Base-by-base conservation (phyloP, 64 coral and sea anemone genomes). In the Actinia equina region DNA sequence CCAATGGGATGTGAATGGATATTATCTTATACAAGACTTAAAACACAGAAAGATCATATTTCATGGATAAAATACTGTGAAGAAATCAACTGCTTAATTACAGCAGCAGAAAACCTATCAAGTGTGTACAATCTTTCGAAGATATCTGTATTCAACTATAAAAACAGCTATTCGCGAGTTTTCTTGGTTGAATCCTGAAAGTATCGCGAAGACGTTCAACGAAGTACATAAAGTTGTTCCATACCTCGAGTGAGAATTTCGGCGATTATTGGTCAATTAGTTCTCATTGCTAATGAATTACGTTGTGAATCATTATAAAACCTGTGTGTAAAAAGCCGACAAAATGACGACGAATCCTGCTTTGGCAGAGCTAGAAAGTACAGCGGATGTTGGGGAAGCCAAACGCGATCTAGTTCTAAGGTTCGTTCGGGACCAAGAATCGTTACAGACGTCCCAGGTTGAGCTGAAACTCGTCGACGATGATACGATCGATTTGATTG, bases 391-490 rank as follows among this genome's bases (percentile, higher is more conserved):
- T 46, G 15, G n/a, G 7, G 69, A 90, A 60, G 97, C 97, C 0
- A 99, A 99, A 53, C 82, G 82, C 9, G 90, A 99, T 58, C 49
- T 99, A 59, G 90, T 99, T 18, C 46, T 99, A 86, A 93, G 97
- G 42, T 99, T 99, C 77, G 88, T 99, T 3, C 92, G 87, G 52
- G 97, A 99, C 20, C 97, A 99, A 80, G 97, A 99, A 82, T 59
- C 90, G 9, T 62, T 99, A n/a, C 97, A 99, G 30, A 99, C 97
- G 26, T 95, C 90, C 0, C 90, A 99, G 88, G 88, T 95, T 15
- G 91, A 88, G 23, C 51, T 95, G 57, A 95, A 93, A 90, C 90
- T 91, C 51, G 88, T 95, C 17, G 93, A 90, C 17, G 97, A 99
- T 20, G 86, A 86, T 49, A 99, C 90, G 45, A 90, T 99, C 63